These are phyloP conservation scores for Cotesia congregata DNA, from an alignment of 2,888 invertebrate genomes.

Conservation along the genomic window DNA sequence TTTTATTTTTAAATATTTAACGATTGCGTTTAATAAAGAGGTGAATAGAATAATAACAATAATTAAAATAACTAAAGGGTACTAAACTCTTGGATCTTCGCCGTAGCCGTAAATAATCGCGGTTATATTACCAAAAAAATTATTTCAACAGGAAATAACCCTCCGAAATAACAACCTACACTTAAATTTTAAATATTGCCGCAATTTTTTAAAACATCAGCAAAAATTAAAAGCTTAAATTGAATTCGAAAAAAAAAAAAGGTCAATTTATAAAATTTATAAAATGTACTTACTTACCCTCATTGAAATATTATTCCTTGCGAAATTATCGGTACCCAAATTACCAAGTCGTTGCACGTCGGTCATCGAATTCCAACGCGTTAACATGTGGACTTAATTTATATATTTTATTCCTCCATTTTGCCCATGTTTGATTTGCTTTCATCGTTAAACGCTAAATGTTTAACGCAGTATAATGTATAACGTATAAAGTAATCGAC, in stretches of 20 bases:
- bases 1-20: neutral
- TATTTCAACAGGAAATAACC: slow-evolving; percentile 7
- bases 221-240: too few relatives aligned
- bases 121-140: slow-evolving; percentile 21
- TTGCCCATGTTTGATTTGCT: neutral
- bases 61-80: neutral
- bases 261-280: too few relatives aligned
- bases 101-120: slow-evolving; percentile 48
- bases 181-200: too few relatives aligned
- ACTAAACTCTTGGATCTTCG: slow-evolving; percentile 26
- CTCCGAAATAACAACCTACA: too few relatives aligned
- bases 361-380: neutral
- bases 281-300: too few relatives aligned
- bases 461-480: too few relatives aligned
- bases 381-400: neutral
- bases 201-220: too few relatives aligned
- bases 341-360: too few relatives aligned
- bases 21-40: slow-evolving; percentile 24
- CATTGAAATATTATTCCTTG: too few relatives aligned
- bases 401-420: neutral
- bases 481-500: slow-evolving; percentile 23
- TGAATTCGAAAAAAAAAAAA: too few relatives aligned
- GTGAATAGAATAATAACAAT: neutral
- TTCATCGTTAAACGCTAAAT: neutral
- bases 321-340: too few relatives aligned